phyloP scores from a whole-genome alignment of 2,888 invertebrate species.

The Phengaris arion region DNA sequence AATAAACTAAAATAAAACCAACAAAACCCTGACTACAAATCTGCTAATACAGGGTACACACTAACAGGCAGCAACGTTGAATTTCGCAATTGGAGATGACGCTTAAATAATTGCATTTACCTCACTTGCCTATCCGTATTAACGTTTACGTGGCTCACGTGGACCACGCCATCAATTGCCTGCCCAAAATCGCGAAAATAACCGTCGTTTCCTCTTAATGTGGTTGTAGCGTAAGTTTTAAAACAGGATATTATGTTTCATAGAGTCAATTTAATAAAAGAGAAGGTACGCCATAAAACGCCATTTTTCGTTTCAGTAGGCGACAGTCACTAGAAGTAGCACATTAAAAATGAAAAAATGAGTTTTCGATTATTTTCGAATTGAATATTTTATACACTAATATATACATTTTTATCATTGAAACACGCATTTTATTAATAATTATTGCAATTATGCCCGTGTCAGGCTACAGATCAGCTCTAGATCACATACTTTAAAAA shows the following conservation, averaged over 20 bases:
- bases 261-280: background rate
- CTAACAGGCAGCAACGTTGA: too few relatives aligned
- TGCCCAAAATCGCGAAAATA: too few relatives aligned
- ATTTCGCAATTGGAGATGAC: too few relatives aligned
- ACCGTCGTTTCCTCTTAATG: too few relatives aligned
- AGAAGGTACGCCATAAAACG: background rate
- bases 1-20: background rate
- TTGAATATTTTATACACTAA: background rate
- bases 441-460: constrained; percentile 9
- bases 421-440: background rate
- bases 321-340: background rate
- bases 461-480: background rate
- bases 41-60: too few relatives aligned
- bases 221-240: too few relatives aligned
- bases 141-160: too few relatives aligned
- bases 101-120: too few relatives aligned
- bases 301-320: background rate
- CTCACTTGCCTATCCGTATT: too few relatives aligned
- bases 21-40: too few relatives aligned
- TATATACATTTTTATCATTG: constrained; percentile 8
- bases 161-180: too few relatives aligned
- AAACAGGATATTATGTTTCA: background rate
- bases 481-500: too few relatives aligned
- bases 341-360: constrained; percentile 5
- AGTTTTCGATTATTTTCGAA: background rate